Base-by-base conservation (phyloP, 2,797 vertebrate species). In the Chromis chromis region DNA sequence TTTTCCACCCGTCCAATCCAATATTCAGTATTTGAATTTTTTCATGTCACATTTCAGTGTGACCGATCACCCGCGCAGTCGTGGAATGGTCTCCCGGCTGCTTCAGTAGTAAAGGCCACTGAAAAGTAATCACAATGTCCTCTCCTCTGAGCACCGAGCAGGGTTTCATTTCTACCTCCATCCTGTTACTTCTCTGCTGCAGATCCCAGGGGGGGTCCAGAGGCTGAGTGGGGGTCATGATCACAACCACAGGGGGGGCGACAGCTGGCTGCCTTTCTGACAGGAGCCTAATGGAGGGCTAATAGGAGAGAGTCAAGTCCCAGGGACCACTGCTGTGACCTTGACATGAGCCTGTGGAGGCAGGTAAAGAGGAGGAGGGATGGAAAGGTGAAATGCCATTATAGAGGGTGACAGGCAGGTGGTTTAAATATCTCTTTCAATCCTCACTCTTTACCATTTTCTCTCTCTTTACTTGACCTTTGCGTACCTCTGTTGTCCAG, bases 231-330 rank as follows among this genome's bases (percentile, higher is more conserved):
- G 57, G 80, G 82, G 86, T 86, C 87, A 81, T 73, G 86, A 91
- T 88, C 79, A 74, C 82, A 79, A 52, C 81, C 67, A 76, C 76
- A 56, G 77, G 70, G 68, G 81, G 54, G 13, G 50, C 54, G 77
- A 86, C 86, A 87, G 85, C 84, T 84, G 88, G 85, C 75, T 88
- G 75, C 74, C 70, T 76, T 12, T 66, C 78, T 90, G 90, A 89
- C 86, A 89, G 78, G 19, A 58, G 70, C 65, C 81, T 91, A 90
- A 94, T 91, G 74, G 81, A 88, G 73, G 78, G 49, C 85, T 92
- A 88, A 91, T 88, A 83, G 83, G 74, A 82, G 31, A 64, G 44
- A 86, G 70, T 76, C 28, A 24, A 61, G 78, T 82, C 70, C 21
- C 55, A 48, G 67, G 76, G 79, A 78, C 65, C 59, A 60, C 42